Evolutionary conservation across 1,140 invertebrate genomes (phyloP), one percentile per base, ranked within the genome.

Genomic region (Trachelipus rathkii): DNA sequence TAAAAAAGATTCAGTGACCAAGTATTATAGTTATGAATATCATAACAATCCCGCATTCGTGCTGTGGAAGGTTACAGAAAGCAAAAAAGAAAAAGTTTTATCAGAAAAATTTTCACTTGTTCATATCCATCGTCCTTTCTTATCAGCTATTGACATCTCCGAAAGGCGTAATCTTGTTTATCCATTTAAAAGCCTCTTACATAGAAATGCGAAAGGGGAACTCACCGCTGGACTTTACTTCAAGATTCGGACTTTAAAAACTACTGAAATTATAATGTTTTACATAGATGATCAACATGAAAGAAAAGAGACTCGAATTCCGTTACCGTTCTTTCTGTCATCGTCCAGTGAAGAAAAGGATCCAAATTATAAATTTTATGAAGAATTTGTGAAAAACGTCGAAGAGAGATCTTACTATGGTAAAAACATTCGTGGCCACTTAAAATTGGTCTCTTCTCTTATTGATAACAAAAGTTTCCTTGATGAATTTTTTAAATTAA

Each of bases 161-260:
- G 94, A 96, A 85, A 89, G 94, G 76, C 89, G 94, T 81, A 95
- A 96, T 85, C 85, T 96, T 78, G 92, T 93, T 21, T 96, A 95
- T 84, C 91, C 92, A 82, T 95, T 95, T 85, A 85, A 92, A 81
- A 94, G 92, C 83, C 86, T 95, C 7, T 85, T 96, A 24, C 88
- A 91, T 10, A 89, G 93, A 60, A 91, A 95, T 83, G 89, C 89
- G 69, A 93, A 93, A 81, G 93, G 93, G 45, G 89, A 91, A 73
- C 87, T 95, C 5, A 88, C 89, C 10, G 92, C 93, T 74, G 94
- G 94, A 9, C 85, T 95, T 72, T 95, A 95, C 85, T 95, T 95
- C 83, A 89, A 92, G 19, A 76, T 85, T 9, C 81, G 79, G 72
- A 74, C 76, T 11, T 72, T 81, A 53, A 89, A 90, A 77, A 86